Conservation (phyloP, 2,113 vertebrate species). For the Oceanodroma tethys region DNA sequence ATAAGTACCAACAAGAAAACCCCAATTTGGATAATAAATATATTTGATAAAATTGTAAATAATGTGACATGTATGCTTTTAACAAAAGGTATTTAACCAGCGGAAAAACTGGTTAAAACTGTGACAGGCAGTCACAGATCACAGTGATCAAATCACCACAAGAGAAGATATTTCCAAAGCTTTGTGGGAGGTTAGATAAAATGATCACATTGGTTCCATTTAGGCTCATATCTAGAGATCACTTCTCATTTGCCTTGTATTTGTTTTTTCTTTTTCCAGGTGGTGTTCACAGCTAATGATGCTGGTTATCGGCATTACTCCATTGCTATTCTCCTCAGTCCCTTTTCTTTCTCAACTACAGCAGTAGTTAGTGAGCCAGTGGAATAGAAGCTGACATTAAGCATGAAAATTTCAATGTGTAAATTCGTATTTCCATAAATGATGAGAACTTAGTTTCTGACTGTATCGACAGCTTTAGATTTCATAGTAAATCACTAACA, state of each 20-base stretch:
- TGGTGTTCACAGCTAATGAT: slow-evolving; percentile 83
- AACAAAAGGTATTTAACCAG: background rate
- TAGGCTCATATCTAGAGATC: background rate
- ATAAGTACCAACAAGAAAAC: background rate
- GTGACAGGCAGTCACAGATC: background rate
- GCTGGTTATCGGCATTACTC: slow-evolving; percentile 79
- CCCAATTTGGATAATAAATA: background rate
- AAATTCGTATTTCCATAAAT: background rate
- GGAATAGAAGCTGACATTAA: slow-evolving; percentile 31
- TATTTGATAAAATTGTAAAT: background rate
- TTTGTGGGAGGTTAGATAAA: background rate
- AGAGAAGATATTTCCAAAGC: background rate
- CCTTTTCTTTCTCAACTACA: slow-evolving; percentile 85
- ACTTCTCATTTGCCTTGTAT: background rate
- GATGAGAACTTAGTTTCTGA: background rate
- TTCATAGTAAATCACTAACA: background rate
- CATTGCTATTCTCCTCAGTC: slow-evolving; percentile 81
- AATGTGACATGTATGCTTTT: background rate
- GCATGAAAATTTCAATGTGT: background rate
- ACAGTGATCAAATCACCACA: background rate
- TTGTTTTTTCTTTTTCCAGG: slow-evolving; percentile 65
- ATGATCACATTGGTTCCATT: background rate
- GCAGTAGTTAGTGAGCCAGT: slow-evolving; percentile 74
- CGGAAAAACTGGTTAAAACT: background rate
- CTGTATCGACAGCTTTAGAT: background rate